These are phyloP conservation scores for Heterodera carotae DNA, from an alignment of 1,140 invertebrate species.

Conservation along the genomic window DNA sequence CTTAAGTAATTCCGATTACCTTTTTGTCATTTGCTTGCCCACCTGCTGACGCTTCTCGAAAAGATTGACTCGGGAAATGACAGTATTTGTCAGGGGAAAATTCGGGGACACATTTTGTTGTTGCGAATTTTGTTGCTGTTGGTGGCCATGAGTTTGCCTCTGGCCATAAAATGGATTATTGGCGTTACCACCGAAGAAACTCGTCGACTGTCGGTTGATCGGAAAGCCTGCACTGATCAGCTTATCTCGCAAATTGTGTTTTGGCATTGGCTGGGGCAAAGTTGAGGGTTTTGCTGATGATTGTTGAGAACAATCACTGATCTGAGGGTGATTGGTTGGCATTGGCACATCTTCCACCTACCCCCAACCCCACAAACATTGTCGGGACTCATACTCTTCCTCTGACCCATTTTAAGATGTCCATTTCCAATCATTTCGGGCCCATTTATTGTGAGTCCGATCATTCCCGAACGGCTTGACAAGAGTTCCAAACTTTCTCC, in stretches of 20 bases:
- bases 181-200: conserved; percentile 30
- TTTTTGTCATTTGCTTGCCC: background rate
- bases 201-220: conserved; percentile 13
- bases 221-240: conserved; percentile 11
- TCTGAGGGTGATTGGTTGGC: background rate
- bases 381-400: conserved; percentile 2
- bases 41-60: conserved; percentile 21
- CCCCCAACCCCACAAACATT: background rate
- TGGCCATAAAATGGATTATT: conserved; percentile 24
- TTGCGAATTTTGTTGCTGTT: conserved; percentile 11
- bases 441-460: background rate
- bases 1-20: background rate
- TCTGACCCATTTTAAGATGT: background rate
- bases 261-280: conserved; percentile 22
- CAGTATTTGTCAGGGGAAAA: conserved; percentile 22
- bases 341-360: background rate
- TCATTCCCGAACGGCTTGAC: background rate
- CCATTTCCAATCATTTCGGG: background rate
- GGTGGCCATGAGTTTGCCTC: background rate
- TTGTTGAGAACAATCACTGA: conserved; percentile 9
- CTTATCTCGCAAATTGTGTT: conserved; percentile 24
- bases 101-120: conserved; percentile 17
- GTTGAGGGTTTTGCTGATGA: background rate
- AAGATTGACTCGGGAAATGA: conserved; percentile 12
- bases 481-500: background rate